phyloP scores from a whole-genome alignment of 2,888 invertebrate genomes.

The Hydrotaea cyrtoneurina region DNA sequence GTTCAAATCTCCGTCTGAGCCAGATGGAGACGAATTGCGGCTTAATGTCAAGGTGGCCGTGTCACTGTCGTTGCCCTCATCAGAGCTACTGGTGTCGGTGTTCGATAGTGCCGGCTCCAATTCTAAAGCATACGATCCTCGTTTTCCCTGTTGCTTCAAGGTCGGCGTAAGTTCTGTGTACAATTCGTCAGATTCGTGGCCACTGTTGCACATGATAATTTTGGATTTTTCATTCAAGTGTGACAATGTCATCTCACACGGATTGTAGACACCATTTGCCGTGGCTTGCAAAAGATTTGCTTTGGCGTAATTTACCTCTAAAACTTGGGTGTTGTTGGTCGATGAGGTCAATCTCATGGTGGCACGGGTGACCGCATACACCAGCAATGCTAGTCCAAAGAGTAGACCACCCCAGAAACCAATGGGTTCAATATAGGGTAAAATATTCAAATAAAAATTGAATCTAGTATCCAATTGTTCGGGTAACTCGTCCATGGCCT shows the following conservation, averaged over 20 bases:
- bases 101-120: constrained; percentile 75
- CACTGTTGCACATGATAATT: constrained; percentile 67
- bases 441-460: constrained; percentile 86
- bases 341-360: constrained; percentile 76
- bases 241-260: constrained; percentile 77
- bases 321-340: constrained; percentile 72
- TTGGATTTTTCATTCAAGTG: constrained; percentile 71
- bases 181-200: constrained; percentile 62
- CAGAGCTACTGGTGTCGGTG: constrained; percentile 68
- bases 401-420: constrained; percentile 78
- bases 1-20: constrained; percentile 37
- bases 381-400: constrained; percentile 74
- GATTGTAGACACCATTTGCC: constrained; percentile 74
- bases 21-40: constrained; percentile 72
- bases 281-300: constrained; percentile 72
- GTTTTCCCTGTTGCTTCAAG: constrained; percentile 50
- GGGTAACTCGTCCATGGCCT: constrained; percentile 88
- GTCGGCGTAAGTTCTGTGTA: constrained; percentile 58
- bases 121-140: constrained; percentile 73
- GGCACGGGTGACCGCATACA: constrained; percentile 77
- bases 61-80: constrained; percentile 74
- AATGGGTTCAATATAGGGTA: constrained; percentile 84
- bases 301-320: constrained; percentile 75
- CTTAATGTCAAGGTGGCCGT: constrained; percentile 72
- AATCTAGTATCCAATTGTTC: constrained; percentile 84